Conservation (phyloP, 2,113 vertebrate species). For the Halichoerus grypus region DNA sequence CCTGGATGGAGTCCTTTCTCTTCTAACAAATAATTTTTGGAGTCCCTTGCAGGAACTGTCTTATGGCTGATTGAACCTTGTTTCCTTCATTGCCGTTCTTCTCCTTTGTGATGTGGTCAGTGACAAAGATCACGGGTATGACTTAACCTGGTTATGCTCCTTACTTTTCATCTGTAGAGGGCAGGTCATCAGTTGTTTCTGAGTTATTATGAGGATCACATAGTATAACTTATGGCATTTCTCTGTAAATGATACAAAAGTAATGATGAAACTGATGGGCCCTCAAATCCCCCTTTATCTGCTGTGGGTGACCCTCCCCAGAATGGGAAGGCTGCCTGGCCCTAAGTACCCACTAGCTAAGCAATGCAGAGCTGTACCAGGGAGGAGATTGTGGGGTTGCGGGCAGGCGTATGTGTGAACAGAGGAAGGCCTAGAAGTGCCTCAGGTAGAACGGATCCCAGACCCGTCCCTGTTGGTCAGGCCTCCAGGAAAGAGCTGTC, state of each 20-base stretch:
- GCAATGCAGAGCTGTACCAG: too few species aligned
- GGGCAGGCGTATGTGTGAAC: fast-evolving
- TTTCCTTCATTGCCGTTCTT: not conserved
- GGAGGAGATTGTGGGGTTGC: not conserved
- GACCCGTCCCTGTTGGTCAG: not conserved
- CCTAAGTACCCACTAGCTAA: not conserved
- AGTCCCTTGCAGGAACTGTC: not conserved
- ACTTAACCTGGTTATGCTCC: not conserved
- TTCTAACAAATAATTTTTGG: not conserved
- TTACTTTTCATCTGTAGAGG: not conserved
- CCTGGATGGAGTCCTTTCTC: not conserved
- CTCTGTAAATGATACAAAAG: not conserved
- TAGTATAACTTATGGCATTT: not conserved
- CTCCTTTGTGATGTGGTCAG: not conserved
- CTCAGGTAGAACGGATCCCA: not conserved
- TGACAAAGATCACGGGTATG: not conserved
- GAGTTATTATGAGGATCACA: not conserved
- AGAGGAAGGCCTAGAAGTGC: not conserved
- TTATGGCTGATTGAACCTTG: not conserved
- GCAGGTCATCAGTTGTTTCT: not conserved
- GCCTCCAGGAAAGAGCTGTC: not conserved
- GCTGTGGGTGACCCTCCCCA: not conserved
- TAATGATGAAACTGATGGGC: not conserved
- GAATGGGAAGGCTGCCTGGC: not conserved
- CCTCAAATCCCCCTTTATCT: not conserved